Evolutionary conservation across 2,113 vertebrate species (phyloP), one percentile per base, ranked within the genome.

Genomic region (Ptilorrhoa leucosticta): DNA sequence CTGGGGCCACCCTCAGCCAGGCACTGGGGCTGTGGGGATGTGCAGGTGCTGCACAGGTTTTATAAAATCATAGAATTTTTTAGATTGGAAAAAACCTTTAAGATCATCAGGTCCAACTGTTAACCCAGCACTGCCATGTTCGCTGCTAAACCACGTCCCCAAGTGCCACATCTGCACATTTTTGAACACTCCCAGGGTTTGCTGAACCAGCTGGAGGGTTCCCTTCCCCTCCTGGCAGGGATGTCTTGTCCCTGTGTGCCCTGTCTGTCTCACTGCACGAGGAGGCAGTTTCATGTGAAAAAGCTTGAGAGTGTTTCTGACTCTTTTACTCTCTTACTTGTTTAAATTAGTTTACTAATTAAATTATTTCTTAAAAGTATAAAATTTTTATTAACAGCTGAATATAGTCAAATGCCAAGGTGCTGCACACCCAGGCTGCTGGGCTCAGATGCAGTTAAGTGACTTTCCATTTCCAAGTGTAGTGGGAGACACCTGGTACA

Each of bases 251-350:
- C 7, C 0, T 11, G 20, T 3, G 3, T 70, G 56, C n/a, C 56
- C 47, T 58, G 39, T 39, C 65, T 50, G 28, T 28, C 56, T 37
- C 1, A 2, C 40, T 1, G 4, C 16, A 27, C 1, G 3, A 39
- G 66, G 40, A 86, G 10, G 47, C n/a, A 39, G 31, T 58, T 86
- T 26, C 37, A 44, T 27, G 31, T 40, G 44, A 47, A 61, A 64
- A 71, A 71, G 19, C 39, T 18, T 45, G 50, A 9, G 19, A 76
- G 11, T 2, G 10, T 80, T 91, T 82, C 47, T 0, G 0, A 31
- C n/a, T 60, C 42, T 57, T 47, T 48, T 44, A 30, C 20, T 63
- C 44, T 64, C 24, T 61, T 28, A 15, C 60, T 72, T 63, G 18
- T 30, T 26, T 77, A 83, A 39, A 35, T 76, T 61, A 77, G 5